Base-by-base conservation (phyloP, 2,888 invertebrate genomes). In the Heliconius aoede region DNA sequence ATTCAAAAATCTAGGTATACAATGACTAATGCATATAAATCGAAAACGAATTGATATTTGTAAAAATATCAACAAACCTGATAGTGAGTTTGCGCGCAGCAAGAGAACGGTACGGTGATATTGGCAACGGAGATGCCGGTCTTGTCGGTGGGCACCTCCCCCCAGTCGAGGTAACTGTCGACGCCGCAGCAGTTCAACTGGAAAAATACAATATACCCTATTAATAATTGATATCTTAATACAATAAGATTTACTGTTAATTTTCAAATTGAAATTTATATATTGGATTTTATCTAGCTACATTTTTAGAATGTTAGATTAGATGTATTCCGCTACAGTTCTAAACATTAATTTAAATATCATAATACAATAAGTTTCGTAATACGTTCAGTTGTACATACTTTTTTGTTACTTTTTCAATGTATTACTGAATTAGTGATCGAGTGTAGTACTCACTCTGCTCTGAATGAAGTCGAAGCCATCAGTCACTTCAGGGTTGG, bases 401-500 rank as follows among this genome's bases (percentile, higher is more conserved):
- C n/a, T 40, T 40, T 30, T 30, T 30, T 30, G 7, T 30, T 30
- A 7, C 30, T 30, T 30, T 30, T 30, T 30, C 30, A 30, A 30
- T 7, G 30, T 30, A 30, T 30, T 30, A 30, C 30, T 30, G 7
- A 7, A 30, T 30, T 7, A 3, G 30, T 30, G 32, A 32, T n/a
- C n/a, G n/a, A n/a, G n/a, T n/a, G n/a, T 32, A 69, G 55, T 15
- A 90, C 94, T 92, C 91, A 98, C 98, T 88, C 96, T 95, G 84
- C 91, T 95, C 89, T 98, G 98, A 86, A 97, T 95, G 82, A 96
- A 96, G 88, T 98, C 96, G 94, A 97, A 97, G 1, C 96, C 96
- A 28, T 94, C 90, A 30, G 92, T 94, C 76, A 97, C 95, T 71
- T 95, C 95, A 7, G 94, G 90, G 79, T 95, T 95, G 28, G 89